Conservation (phyloP, 2,888 invertebrate species). For the Dryococelus australis region DNA sequence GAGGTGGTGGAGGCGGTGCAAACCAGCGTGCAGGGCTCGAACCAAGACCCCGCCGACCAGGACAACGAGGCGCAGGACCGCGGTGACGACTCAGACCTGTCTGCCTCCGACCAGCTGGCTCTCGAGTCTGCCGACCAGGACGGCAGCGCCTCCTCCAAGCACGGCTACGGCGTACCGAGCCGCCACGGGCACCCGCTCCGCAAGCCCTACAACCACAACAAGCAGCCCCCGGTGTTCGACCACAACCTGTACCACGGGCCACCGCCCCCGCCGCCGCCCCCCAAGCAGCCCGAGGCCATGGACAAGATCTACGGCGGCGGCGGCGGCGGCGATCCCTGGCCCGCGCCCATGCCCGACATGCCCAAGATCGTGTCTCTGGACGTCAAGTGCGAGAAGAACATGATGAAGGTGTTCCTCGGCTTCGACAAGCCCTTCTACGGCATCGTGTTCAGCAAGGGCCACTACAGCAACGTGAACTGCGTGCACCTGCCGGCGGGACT, state of each 20-base stretch:
- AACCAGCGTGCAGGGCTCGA: constrained; percentile 55
- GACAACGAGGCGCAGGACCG: constrained; percentile 60
- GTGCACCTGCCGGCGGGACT: constrained; percentile 89
- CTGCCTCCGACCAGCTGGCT: constrained; percentile 72
- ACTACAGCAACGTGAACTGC: constrained; percentile 91
- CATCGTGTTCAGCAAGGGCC: constrained; percentile 94
- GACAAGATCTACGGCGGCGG: constrained; percentile 63
- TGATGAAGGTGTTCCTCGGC: constrained; percentile 93
- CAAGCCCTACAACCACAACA: constrained; percentile 55
- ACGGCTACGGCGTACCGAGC: constrained; percentile 63
- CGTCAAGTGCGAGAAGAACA: constrained; percentile 92
- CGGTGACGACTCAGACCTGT: constrained; percentile 67
- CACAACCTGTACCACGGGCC: constrained; percentile 75
- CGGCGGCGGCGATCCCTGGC: constrained; percentile 82
- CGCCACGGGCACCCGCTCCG: constrained; percentile 51
- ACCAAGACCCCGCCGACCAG: constrained; percentile 21
- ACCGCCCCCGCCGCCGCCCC: constrained; percentile 59
- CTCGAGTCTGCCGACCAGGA: constrained; percentile 74
- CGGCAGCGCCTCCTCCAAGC: constrained; percentile 55
- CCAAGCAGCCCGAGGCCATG: constrained; percentile 67
- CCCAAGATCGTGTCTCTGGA: constrained; percentile 92
- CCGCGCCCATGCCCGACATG: constrained; percentile 86
- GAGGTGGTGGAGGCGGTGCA: constrained; percentile 71
- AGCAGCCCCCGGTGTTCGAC: constrained; percentile 57
- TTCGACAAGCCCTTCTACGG: constrained; percentile 95